Evolutionary conservation across 2,888 invertebrate species (phyloP).

Genomic region (Melieria omissa): DNA sequence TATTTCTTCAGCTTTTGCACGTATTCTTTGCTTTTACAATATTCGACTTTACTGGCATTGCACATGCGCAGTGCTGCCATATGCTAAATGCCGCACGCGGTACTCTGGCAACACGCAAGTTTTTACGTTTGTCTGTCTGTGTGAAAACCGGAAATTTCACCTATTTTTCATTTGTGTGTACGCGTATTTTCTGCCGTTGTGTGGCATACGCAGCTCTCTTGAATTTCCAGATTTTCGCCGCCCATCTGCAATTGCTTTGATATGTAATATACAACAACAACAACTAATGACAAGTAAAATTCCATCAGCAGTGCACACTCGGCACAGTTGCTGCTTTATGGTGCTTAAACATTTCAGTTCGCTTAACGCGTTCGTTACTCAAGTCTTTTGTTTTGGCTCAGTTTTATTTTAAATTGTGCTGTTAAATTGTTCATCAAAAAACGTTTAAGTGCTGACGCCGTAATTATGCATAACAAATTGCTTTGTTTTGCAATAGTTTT

Average conservation of each 20-base stretch:
- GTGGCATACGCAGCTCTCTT: not conserved
- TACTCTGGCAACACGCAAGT: not conserved
- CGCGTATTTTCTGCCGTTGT: not conserved
- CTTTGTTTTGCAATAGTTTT: not conserved
- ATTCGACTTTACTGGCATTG: conserved; percentile 8
- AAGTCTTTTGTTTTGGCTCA: conserved; percentile 28
- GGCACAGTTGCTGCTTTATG: not conserved
- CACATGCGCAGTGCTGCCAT: not conserved
- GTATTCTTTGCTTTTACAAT: too few species aligned
- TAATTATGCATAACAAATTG: not conserved
- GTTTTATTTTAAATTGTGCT: conserved; percentile 1
- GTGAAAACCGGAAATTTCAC: conserved; percentile 39
- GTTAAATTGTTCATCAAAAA: not conserved
- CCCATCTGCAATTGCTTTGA: too few species aligned
- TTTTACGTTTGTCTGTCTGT: not conserved
- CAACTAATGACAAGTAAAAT: not conserved
- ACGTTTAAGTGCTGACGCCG: not conserved
- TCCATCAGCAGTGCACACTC: not conserved
- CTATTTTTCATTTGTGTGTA: conserved; percentile 26
- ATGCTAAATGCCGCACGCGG: not conserved
- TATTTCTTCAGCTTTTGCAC: not conserved
- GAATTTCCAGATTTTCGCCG: not conserved
- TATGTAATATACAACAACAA: too few species aligned
- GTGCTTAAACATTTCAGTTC: too few species aligned
- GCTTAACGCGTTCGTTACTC: conserved; percentile 27